Evolutionary conservation across 2,113 vertebrate species (phyloP).

Genomic region (Mixornis gularis): DNA sequence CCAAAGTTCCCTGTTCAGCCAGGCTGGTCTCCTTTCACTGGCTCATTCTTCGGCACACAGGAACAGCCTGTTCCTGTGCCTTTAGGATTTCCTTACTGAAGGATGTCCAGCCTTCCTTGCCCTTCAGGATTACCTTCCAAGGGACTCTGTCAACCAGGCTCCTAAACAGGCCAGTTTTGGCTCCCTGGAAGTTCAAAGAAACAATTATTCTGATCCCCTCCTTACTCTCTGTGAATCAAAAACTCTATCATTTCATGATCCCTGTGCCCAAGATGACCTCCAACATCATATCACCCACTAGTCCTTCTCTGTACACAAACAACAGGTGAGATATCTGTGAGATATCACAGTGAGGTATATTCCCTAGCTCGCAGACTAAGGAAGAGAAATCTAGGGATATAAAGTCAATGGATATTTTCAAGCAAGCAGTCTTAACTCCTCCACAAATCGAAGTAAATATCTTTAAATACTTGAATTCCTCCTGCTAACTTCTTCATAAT

Average conservation of each 20-base stretch:
- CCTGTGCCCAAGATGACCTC: background rate
- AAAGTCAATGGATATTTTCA: background rate
- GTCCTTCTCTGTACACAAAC: background rate
- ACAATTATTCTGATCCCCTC: background rate
- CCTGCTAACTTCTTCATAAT: background rate
- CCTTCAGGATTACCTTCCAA: background rate
- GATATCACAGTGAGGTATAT: background rate
- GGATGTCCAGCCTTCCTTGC: background rate
- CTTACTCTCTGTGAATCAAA: background rate
- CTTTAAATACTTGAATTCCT: background rate
- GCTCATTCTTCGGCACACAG: background rate
- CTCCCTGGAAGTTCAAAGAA: background rate
- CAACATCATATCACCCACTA: background rate
- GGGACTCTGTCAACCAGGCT: background rate
- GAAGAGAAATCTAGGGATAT: background rate
- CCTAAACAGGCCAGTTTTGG: background rate
- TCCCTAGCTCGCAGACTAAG: background rate
- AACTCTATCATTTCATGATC: background rate
- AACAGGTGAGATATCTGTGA: background rate
- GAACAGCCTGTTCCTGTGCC: background rate
- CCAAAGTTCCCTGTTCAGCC: background rate
- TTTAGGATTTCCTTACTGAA: background rate
- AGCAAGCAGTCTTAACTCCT: background rate
- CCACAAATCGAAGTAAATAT: background rate
- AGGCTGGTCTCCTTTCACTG: background rate